Conservation (phyloP, 2,113 vertebrate genomes). For the Mionectes macconnelli region DNA sequence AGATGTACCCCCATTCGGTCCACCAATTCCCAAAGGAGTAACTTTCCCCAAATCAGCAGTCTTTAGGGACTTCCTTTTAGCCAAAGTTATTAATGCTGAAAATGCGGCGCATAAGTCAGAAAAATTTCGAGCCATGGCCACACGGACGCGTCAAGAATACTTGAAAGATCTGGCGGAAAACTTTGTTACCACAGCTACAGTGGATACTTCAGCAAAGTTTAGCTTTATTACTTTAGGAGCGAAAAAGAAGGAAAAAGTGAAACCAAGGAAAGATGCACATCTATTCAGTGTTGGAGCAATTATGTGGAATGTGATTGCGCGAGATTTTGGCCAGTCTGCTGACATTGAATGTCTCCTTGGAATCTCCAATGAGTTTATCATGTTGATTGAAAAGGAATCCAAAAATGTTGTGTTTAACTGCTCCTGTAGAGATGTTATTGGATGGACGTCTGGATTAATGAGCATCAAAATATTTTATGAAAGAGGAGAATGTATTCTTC, state of each 20-base stretch:
- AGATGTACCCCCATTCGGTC: conserved; percentile 94
- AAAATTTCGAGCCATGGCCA: conserved; percentile 97
- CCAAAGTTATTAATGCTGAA: conserved; percentile 97
- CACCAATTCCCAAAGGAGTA: conserved; percentile 95
- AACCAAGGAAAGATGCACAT: conserved; percentile 89
- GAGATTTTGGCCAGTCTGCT: conserved; percentile 89
- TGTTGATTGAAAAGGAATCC: conserved; percentile 91
- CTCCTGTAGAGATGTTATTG: conserved; percentile 96
- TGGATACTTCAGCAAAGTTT: conserved; percentile 92
- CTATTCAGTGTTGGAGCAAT: conserved; percentile 89
- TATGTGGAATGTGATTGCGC: conserved; percentile 89
- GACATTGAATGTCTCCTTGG: conserved; percentile 92
- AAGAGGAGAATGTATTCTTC: conserved; percentile 91
- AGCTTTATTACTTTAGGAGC: conserved; percentile 96
- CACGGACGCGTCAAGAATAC: conserved; percentile 94
- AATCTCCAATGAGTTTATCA: conserved; percentile 95
- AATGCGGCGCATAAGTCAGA: conserved; percentile 96
- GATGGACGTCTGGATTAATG: conserved; percentile 93
- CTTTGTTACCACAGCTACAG: conserved; percentile 90
- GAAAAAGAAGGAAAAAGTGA: conserved; percentile 93
- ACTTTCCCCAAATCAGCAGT: conserved; percentile 97
- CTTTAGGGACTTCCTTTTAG: conserved; percentile 98
- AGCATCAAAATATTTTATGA: conserved; percentile 96
- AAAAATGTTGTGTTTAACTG: conserved; percentile 98
- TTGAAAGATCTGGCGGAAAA: conserved; percentile 96